Conservation (phyloP, 1,140 invertebrate species). For the Leptinotarsa lineolata region DNA sequence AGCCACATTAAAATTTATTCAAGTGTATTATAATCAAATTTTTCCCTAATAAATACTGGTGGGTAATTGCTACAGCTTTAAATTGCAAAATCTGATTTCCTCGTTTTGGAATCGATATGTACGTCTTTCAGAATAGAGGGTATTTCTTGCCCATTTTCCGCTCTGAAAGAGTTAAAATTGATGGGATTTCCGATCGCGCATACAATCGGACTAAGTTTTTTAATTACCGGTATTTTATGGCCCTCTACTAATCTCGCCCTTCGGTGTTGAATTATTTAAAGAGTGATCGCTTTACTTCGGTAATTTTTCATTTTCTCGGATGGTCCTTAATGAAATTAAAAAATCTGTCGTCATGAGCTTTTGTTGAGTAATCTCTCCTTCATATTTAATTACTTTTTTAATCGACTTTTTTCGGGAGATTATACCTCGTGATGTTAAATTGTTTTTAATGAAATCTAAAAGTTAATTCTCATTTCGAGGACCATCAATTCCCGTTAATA, state of each 20-base stretch:
- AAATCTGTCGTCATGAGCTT: slow-evolving; percentile 35
- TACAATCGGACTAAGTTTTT: slow-evolving; percentile 29
- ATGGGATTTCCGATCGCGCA: slow-evolving; percentile 23
- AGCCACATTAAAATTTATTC: no score
- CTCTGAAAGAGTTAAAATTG: slow-evolving; percentile 24
- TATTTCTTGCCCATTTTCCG: slow-evolving; percentile 4
- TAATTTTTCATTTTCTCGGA: slow-evolving; percentile 37
- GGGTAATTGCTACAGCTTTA: no score
- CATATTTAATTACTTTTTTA: slow-evolving; percentile 45
- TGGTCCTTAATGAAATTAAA: slow-evolving; percentile 39
- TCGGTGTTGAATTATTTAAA: slow-evolving; percentile 40
- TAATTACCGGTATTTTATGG: slow-evolving; percentile 43
- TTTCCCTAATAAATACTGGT: no score
- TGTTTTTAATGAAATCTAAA: slow-evolving; percentile 20
- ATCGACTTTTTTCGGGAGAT: slow-evolving; percentile 37
- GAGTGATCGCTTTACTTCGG: slow-evolving; percentile 33
- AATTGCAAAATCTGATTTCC: no score
- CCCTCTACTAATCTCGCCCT: slow-evolving; percentile 27
- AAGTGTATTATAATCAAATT: no score
- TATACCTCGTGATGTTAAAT: slow-evolving; percentile 21
- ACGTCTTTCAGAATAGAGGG: background rate
- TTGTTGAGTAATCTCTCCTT: slow-evolving; percentile 37
- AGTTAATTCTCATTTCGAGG: slow-evolving; percentile 17
- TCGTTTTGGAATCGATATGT: no score
- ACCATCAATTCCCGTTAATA: background rate